Conservation (phyloP, 2,888 invertebrate species). For the Microdon myrmicae region DNA sequence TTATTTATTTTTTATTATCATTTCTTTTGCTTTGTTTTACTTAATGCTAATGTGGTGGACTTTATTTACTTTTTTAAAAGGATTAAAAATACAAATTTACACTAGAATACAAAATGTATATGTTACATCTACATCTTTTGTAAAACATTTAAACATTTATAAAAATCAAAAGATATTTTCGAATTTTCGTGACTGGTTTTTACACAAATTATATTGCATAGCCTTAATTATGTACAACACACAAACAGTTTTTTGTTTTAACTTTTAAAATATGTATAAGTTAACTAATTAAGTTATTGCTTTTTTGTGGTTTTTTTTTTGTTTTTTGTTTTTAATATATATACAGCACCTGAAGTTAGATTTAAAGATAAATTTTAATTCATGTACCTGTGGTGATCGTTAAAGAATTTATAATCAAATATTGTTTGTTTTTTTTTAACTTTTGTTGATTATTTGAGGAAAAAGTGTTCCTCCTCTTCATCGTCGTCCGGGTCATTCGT, state of each 20-base stretch:
- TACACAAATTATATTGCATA: no score
- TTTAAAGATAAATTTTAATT: constrained; percentile 6
- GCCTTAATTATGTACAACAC: no score
- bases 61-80: no score
- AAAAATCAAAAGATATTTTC: no score
- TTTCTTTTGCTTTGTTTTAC: no score
- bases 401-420: background rate
- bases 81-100: no score
- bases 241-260: constrained; percentile 9
- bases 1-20: no score
- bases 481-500: no score
- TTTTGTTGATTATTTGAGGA: constrained; percentile 25
- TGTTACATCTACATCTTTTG: background rate
- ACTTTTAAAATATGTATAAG: constrained; percentile 4
- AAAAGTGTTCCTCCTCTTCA: constrained; percentile 30
- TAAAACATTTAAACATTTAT: constrained; percentile 21
- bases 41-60: no score
- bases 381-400: no score
- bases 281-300: constrained; percentile 17
- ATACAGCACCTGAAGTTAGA: constrained; percentile 46
- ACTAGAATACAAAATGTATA: background rate
- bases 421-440: constrained; percentile 20
- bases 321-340: constrained; percentile 23
- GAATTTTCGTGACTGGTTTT: no score
- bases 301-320: constrained; percentile 5